Conservation (phyloP, 2,113 vertebrate species). For the Herpailurus yagouaroundi region DNA sequence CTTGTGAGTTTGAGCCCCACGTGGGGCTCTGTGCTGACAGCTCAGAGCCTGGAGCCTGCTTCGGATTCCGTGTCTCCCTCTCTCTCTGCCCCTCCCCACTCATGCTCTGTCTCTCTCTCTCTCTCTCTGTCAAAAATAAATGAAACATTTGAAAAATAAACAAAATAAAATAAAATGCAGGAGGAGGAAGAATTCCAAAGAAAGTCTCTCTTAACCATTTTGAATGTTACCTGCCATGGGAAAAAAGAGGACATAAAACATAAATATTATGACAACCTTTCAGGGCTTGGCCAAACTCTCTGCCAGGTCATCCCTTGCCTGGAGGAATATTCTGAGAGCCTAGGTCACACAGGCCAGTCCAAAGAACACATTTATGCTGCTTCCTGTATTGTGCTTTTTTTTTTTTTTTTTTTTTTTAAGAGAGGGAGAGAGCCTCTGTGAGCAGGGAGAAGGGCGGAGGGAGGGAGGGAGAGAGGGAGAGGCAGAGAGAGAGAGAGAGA, state of each 20-base stretch:
- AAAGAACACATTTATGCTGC: not conserved
- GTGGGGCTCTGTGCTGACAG: no score
- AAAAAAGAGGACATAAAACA: not conserved
- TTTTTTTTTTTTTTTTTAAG: not conserved
- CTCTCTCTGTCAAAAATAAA: no score
- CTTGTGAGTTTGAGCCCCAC: no score
- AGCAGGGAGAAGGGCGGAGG: no score
- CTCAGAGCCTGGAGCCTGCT: no score
- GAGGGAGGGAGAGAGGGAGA: no score
- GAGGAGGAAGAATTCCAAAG: not conserved
- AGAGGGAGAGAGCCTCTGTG: no score
- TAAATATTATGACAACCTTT: conserved; percentile 45
- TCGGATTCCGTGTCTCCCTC: no score
- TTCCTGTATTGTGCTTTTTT: not conserved
- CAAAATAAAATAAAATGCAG: not conserved
- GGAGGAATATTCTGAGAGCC: not conserved
- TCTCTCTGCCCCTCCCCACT: no score
- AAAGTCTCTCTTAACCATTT: not conserved
- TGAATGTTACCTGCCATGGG: not conserved
- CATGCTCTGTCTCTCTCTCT: no score
- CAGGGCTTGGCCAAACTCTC: not conserved
- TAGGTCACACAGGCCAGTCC: not conserved
- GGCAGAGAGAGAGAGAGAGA: no score
- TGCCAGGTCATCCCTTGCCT: not conserved
- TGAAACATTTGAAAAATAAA: no score